Conservation (phyloP, 1,140 invertebrate species). For the Globodera ellingtonae region DNA sequence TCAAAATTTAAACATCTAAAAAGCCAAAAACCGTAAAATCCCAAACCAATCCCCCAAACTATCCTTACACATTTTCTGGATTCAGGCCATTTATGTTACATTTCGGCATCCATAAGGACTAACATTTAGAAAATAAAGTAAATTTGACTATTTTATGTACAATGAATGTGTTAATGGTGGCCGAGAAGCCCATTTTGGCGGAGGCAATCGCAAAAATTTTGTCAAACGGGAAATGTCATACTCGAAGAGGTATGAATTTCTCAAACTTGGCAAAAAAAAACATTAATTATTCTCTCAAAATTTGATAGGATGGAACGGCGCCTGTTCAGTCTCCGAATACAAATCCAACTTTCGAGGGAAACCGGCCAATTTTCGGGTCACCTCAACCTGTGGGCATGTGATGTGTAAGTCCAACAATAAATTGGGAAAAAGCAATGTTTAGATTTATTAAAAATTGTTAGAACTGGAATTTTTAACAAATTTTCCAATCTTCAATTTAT, state of each 20-base stretch:
- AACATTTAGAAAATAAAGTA: background rate
- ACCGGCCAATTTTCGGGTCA: constrained; percentile 60
- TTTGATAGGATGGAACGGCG: constrained; percentile 76
- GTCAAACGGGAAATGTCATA: constrained; percentile 80
- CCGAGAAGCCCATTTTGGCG: constrained; percentile 97
- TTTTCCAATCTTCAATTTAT: background rate
- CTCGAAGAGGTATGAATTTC: constrained; percentile 77
- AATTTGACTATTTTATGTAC: background rate
- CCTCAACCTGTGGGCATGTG: constrained; percentile 23
- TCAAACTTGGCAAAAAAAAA: constrained; percentile 3
- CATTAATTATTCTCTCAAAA: background rate
- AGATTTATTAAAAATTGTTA: no score
- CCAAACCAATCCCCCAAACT: no score
- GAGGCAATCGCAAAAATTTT: constrained; percentile 90
- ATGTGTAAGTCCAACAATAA: constrained; percentile 4
- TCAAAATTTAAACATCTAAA: no score
- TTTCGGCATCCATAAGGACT: no score
- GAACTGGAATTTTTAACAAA: no score
- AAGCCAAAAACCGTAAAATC: no score
- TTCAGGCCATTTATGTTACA: no score
- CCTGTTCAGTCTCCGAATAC: constrained; percentile 92
- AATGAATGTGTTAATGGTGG: constrained; percentile 93
- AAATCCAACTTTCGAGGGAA: constrained; percentile 78
- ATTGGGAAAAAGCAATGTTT: no score
- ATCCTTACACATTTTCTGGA: no score